A percentile compares a stretch with the other conserved stretches of the same genome.
Evolutionary conservation across 2,797 vertebrate species (phyloP).

Genomic region (Microchirus variegatus): DNA sequence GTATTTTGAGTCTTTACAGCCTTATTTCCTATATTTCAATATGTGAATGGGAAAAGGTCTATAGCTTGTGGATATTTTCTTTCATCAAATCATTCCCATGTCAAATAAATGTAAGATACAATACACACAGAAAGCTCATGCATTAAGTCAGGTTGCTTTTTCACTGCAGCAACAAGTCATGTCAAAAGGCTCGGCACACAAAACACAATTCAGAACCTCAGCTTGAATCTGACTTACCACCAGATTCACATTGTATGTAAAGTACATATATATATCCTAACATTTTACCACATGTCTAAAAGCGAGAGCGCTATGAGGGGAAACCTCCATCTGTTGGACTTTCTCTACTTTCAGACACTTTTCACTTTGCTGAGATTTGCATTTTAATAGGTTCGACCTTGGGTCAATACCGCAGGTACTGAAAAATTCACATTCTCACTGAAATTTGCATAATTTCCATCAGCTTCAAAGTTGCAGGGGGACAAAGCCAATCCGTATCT

Average conservation of each 20-base stretch:
- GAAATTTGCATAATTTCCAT: slow-evolving; percentile 87
- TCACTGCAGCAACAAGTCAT: slow-evolving; percentile 64
- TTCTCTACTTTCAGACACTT: slow-evolving; percentile 75
- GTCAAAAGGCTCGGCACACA: slow-evolving; percentile 39
- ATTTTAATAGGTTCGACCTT: slow-evolving; percentile 86
- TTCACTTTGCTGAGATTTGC: slow-evolving; percentile 82
- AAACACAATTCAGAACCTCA: slow-evolving; percentile 42
- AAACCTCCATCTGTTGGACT: slow-evolving; percentile 58
- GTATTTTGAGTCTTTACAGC: background rate
- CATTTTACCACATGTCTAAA: slow-evolving; percentile 44
- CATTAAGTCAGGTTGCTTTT: slow-evolving; percentile 25
- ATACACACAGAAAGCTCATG: slow-evolving; percentile 18
- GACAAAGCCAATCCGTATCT: slow-evolving; percentile 75
- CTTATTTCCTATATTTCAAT: background rate
- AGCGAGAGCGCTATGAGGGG: slow-evolving; percentile 54
- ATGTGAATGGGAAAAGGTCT: background rate
- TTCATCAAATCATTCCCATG: background rate
- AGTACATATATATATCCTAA: slow-evolving; percentile 21
- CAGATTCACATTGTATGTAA: slow-evolving; percentile 5
- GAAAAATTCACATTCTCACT: slow-evolving; percentile 76
- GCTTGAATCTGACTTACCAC: slow-evolving; percentile 49
- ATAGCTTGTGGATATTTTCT: background rate
- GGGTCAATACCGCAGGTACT: slow-evolving; percentile 84
- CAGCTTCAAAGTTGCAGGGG: slow-evolving; percentile 78
- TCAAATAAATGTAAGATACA: background rate